Conservation (phyloP, 2,113 vertebrate genomes). For the Myiopsitta monachus region DNA sequence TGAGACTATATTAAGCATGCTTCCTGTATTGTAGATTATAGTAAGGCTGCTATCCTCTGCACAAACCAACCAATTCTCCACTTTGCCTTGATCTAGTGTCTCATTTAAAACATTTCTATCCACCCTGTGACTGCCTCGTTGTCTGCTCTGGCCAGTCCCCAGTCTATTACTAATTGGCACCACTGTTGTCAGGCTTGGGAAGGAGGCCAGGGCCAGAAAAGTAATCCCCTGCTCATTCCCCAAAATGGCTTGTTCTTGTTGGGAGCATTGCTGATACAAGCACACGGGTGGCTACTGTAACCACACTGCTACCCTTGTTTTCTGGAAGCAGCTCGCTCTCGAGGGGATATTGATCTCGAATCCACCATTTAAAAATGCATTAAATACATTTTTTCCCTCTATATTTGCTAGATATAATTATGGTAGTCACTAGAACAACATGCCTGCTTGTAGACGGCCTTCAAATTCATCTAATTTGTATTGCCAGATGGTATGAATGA, state of each 20-base stretch:
- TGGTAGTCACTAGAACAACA: slow-evolving; percentile 58
- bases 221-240: slow-evolving; percentile 3
- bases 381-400: slow-evolving; percentile 31
- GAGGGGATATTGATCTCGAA: slow-evolving; percentile 7
- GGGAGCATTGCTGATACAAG: neutral
- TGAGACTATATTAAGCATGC: rapidly evolving
- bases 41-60: neutral
- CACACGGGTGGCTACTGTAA: rapidly evolving
- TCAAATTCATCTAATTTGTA: slow-evolving; percentile 70
- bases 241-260: neutral
- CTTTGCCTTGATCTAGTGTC: neutral
- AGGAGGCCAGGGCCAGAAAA: slow-evolving; percentile 17
- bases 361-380: slow-evolving; percentile 19
- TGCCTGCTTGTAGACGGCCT: slow-evolving; percentile 60
- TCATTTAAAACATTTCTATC: neutral
- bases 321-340: neutral
- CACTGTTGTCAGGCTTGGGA: neutral
- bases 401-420: slow-evolving; percentile 63
- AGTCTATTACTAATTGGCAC: slow-evolving; percentile 41
- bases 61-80: neutral
- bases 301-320: neutral
- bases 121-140: neutral
- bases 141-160: slow-evolving; percentile 25
- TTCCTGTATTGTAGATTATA: neutral
- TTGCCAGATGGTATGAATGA: slow-evolving; percentile 73